Evolutionary conservation across 2,113 vertebrate genomes (phyloP).

Genomic region (Struthio camelus): DNA sequence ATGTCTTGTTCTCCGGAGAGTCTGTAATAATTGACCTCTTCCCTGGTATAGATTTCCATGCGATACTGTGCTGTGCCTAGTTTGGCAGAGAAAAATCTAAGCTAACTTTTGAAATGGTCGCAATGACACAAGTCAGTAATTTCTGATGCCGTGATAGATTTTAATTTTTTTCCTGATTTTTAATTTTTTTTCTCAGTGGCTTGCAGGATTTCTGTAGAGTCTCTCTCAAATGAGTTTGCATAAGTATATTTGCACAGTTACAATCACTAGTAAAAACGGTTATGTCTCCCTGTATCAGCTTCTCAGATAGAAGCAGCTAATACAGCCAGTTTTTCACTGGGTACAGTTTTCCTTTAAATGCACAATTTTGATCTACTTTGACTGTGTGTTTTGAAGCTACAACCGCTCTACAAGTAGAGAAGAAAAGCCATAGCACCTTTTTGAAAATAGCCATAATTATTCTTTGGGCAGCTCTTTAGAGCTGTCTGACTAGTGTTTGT

Average conservation of each 20-base stretch:
- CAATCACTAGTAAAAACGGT: neutral
- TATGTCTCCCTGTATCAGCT: neutral
- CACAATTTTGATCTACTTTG: rapidly evolving
- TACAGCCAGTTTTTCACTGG: neutral
- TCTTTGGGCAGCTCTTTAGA: neutral
- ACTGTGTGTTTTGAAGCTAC: neutral
- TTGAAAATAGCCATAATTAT: neutral
- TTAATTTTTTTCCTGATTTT: neutral
- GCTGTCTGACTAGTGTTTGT: neutral
- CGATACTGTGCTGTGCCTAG: neutral
- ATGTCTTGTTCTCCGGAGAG: neutral
- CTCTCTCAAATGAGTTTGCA: neutral
- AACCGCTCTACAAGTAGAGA: neutral
- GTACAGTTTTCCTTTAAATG: neutral
- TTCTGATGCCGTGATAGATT: neutral
- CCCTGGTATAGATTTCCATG: neutral
- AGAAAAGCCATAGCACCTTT: neutral
- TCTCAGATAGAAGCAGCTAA: neutral
- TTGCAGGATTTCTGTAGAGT: neutral
- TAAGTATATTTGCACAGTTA: neutral
- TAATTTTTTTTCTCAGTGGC: neutral
- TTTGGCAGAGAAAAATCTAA: neutral
- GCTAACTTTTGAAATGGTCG: neutral
- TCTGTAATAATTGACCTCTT: neutral
- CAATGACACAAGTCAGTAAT: neutral